phyloP scores from a whole-genome alignment of 2,113 vertebrate species.

The Anolis carolinensis region DNA sequence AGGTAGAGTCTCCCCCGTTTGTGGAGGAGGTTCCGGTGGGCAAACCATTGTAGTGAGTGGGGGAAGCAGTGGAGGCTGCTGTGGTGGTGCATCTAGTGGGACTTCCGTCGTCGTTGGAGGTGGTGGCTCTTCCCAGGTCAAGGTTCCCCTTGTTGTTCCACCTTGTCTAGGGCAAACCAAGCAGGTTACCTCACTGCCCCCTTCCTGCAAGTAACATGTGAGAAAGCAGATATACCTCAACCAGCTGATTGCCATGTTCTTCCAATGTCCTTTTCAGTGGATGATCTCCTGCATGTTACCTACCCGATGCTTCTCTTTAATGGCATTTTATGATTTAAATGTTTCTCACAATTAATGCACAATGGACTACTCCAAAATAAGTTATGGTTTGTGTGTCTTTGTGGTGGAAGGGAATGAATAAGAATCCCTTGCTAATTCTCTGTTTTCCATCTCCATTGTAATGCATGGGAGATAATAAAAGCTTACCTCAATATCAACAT shows the following conservation, averaged over 20 bases:
- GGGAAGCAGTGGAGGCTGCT: background rate
- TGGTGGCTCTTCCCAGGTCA: background rate
- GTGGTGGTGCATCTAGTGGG: background rate
- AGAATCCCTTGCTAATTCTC: background rate
- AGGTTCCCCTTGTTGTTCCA: background rate
- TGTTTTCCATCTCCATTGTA: background rate
- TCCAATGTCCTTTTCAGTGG: background rate
- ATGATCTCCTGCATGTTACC: background rate
- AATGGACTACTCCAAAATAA: background rate
- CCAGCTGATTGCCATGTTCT: background rate
- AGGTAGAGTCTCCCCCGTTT: background rate
- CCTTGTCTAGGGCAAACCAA: constrained; percentile 15
- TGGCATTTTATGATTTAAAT: background rate
- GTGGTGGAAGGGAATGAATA: background rate
- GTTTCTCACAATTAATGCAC: background rate
- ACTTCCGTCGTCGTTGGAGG: background rate
- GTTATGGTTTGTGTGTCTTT: background rate
- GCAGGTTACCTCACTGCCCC: constrained; percentile 4
- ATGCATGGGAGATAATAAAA: constrained; percentile 27
- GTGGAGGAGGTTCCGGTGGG: background rate
- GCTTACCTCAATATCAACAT: background rate
- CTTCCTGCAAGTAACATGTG: background rate
- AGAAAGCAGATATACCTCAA: too few relatives aligned
- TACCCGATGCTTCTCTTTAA: background rate
- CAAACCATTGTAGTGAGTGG: background rate